Evolutionary conservation across 2,888 invertebrate species (phyloP), one percentile per base, ranked within the genome.

Genomic region (Orthosia incerta): DNA sequence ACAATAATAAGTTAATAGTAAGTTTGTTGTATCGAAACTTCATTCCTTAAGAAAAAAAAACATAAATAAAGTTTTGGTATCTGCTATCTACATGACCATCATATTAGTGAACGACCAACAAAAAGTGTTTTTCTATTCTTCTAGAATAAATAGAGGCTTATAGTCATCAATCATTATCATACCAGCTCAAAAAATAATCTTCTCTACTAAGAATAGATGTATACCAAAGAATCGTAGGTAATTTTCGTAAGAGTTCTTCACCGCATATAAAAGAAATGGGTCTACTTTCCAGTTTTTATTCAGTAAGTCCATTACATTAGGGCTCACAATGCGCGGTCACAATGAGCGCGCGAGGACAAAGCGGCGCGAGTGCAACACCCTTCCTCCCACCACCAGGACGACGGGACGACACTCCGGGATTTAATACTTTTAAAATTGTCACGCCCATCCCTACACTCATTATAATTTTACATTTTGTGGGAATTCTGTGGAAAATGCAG

Each of bases 231-330:
- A 12, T n/a, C 13, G 23, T n/a, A n/a, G n/a, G n/a, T 50, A n/a
- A 71, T 66, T 55, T 31, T 23, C 45, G 39, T 51, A 20, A 46
- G 45, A 71, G 46, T 51, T 39, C 39, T 26, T 61, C 48, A n/a
- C 20, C 20, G 48, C n/a, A 50, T 45, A 59, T 59, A 59, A 39
- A 46, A 67, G 62, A 39, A 79, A 67, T 61, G 64, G 64, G 70
- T 70, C 63, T 81, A 80, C 84, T 83, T 80, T 57, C 55, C 53
- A 50, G 45, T 68, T 65, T 59, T 64, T 71, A 75, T 83, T 74
- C 55, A 67, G 84, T 67, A 63, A 80, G 50, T 87, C 73, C 84
- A 86, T 86, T 86, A 86, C 86, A 86, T 86, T 86, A 86, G 74
- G 56, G 71, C 69, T 65, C 31, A 82, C 79, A 86, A 82, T 86